Percentiles rank a stretch among this genome's conserved stretches.
Evolutionary conservation across 2,797 vertebrate species (phyloP).

Genomic region (Rhinatrema bivittatum): DNA sequence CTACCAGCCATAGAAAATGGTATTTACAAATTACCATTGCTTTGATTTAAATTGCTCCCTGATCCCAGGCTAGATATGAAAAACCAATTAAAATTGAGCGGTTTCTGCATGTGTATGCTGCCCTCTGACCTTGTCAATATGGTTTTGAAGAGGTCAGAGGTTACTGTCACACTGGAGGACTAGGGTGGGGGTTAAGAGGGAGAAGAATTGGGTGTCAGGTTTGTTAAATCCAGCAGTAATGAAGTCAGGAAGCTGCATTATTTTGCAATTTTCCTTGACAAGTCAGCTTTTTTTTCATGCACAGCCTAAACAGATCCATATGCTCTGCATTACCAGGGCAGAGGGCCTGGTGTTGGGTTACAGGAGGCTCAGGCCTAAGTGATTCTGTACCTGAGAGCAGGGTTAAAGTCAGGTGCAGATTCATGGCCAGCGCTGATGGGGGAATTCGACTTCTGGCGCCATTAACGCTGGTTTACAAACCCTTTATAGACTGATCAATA

Average conservation of each 20-base stretch:
- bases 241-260: constrained; percentile 37
- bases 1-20: too few species aligned
- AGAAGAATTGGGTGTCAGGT: constrained; percentile 11
- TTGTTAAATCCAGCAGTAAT: constrained; percentile 31
- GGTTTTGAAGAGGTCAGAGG: constrained; percentile 26
- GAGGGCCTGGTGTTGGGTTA: constrained; percentile 40
- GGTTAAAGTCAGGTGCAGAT: constrained; percentile 31
- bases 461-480: constrained; percentile 60
- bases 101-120: constrained; percentile 5
- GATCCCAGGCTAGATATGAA: constrained; percentile 8
- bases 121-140: background rate
- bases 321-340: constrained; percentile 51
- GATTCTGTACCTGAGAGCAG: constrained; percentile 9
- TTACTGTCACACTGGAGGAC: constrained; percentile 22
- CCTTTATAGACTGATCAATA: constrained; percentile 46
- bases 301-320: constrained; percentile 62
- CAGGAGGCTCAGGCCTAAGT: constrained; percentile 20
- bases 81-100: constrained; percentile 29
- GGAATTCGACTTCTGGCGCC: constrained; percentile 44
- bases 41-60: background rate
- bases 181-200: background rate
- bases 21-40: constrained; percentile 2
- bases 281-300: constrained; percentile 2
- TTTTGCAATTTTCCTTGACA: constrained; percentile 20
- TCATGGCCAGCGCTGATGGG: constrained; percentile 44